These are phyloP conservation scores for Gastracanthus pulcherrimus DNA, from an alignment of 2,888 invertebrate species.

Conservation along the genomic window DNA sequence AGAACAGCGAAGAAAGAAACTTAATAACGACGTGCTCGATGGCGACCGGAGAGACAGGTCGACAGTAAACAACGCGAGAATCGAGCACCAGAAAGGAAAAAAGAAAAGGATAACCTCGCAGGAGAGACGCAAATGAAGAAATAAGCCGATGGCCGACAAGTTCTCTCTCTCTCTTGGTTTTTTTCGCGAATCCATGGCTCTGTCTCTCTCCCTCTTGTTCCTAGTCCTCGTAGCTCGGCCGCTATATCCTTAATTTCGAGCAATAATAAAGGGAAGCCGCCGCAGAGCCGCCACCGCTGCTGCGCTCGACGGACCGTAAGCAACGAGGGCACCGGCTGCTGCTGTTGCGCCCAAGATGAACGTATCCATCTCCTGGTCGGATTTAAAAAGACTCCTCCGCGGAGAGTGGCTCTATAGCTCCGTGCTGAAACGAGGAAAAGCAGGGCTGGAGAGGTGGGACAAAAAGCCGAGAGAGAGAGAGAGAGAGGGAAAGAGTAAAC, in stretches of 20 bases:
- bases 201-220: neutral
- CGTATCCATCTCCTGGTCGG: constrained; percentile 51
- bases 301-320: constrained; percentile 61
- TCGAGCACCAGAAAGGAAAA: neutral
- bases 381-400: constrained; percentile 46
- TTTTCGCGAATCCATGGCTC: constrained; percentile 37
- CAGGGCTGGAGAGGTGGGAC: neutral
- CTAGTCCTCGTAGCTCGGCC: neutral
- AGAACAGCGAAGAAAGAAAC: neutral
- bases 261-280: constrained; percentile 66
- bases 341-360: constrained; percentile 36
- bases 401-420: neutral
- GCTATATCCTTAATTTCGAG: constrained; percentile 60
- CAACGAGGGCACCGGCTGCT: constrained; percentile 58
- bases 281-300: constrained; percentile 24
- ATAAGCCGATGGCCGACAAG: constrained; percentile 25
- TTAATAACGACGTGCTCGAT: constrained; percentile 21
- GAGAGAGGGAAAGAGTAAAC: neutral
- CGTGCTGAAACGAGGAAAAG: neutral
- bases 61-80: neutral
- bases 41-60: neutral
- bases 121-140: constrained; percentile 33
- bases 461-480: neutral
- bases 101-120: neutral
- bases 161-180: constrained; percentile 6